Percentiles rank a stretch among this genome's conserved stretches.
Evolutionary conservation across 2,888 invertebrate genomes (phyloP).

Genomic region (Odontocerum albicorne): DNA sequence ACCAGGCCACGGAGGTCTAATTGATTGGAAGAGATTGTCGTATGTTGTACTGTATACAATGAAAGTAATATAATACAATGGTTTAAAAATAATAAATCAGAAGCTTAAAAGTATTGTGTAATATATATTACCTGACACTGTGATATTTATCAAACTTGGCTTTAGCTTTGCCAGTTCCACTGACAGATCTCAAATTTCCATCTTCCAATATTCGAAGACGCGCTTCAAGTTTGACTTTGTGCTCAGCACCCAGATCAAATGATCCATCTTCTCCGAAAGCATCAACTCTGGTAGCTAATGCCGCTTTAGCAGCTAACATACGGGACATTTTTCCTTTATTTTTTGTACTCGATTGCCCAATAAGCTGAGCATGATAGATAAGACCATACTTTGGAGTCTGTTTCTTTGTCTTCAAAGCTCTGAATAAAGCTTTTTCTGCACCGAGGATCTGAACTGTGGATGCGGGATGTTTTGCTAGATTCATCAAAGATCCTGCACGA

Average conservation of each 20-base stretch:
- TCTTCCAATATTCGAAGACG: conserved; percentile 81
- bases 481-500: conserved; percentile 95
- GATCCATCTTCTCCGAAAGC: conserved; percentile 90
- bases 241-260: conserved; percentile 85
- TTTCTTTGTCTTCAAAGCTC: conserved; percentile 95
- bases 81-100: too few species aligned
- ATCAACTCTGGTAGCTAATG: conserved; percentile 91
- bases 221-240: conserved; percentile 85
- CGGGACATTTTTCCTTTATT: conserved; percentile 95
- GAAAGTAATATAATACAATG: too few species aligned
- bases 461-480: conserved; percentile 96
- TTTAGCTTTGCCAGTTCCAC: conserved; percentile 86
- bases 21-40: too few species aligned
- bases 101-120: too few species aligned
- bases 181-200: conserved; percentile 77
- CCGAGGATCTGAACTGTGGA: conserved; percentile 98
- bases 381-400: conserved; percentile 99
- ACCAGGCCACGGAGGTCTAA: too few species aligned
- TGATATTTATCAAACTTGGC: conserved; percentile 94
- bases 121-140: conserved; percentile 68
- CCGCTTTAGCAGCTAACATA: conserved; percentile 95
- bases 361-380: conserved; percentile 93
- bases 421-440: conserved; percentile 96
- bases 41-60: too few species aligned
- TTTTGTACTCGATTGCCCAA: conserved; percentile 86